These are phyloP conservation scores for Rhombomys opimus DNA, from an alignment of 2,113 vertebrate species.

Conservation along the genomic window DNA sequence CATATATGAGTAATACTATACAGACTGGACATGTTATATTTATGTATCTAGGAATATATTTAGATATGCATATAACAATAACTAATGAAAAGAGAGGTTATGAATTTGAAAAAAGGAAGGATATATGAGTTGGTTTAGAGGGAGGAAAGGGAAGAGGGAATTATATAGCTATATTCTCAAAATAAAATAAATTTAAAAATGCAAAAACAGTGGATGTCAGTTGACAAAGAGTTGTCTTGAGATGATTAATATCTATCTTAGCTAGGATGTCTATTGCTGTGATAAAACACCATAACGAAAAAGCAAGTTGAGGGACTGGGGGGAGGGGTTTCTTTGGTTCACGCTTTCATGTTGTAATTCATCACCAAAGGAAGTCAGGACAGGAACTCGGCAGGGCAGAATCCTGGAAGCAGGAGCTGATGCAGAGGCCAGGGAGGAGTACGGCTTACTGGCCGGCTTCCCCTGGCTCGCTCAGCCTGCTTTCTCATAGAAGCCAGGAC, in stretches of 20 bases:
- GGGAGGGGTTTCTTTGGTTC: neutral
- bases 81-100: neutral
- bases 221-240: neutral
- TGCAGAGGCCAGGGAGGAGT: neutral
- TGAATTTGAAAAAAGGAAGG: neutral
- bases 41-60: neutral
- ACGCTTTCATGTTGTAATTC: neutral
- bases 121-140: neutral
- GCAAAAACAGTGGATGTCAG: neutral
- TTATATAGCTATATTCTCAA: neutral
- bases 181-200: neutral
- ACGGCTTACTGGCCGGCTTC: neutral
- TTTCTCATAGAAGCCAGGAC: neutral
- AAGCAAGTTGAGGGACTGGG: neutral
- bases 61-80: neutral
- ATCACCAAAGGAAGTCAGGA: neutral
- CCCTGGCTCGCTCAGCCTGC: neutral
- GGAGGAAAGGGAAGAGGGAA: neutral
- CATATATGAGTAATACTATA: neutral
- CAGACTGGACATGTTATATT: neutral
- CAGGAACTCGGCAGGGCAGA: neutral
- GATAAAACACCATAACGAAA: neutral
- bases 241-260: neutral
- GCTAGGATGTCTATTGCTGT: neutral
- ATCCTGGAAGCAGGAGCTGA: neutral